These are phyloP conservation scores for Glyphotaelius pellucidus DNA, from an alignment of 2,888 invertebrate genomes.

Conservation along the genomic window DNA sequence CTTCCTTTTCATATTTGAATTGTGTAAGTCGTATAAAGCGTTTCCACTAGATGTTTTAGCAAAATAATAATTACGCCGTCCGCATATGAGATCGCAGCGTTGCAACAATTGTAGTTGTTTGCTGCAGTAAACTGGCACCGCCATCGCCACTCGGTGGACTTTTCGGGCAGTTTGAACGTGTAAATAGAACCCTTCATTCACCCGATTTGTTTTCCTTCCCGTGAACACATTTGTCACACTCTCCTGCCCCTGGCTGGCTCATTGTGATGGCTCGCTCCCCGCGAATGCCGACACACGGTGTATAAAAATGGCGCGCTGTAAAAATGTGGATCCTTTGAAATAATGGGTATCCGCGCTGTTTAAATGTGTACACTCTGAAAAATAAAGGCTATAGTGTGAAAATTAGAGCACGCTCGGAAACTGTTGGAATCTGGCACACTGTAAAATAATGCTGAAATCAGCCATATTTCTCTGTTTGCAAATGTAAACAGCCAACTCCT, in stretches of 20 bases:
- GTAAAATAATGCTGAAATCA: background rate
- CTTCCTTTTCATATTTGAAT: background rate
- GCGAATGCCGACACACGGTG: background rate
- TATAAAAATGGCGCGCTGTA: background rate
- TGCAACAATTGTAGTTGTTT: background rate
- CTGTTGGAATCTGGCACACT: background rate
- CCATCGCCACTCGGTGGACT: background rate
- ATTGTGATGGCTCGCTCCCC: background rate
- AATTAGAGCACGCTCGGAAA: background rate
- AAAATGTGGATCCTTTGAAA: background rate
- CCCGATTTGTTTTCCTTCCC: conserved; percentile 7
- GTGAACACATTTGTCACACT: conserved; percentile 14
- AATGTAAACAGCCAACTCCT: background rate
- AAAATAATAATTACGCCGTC: background rate
- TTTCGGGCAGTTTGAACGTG: background rate
- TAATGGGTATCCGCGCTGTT: background rate
- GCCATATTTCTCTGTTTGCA: background rate
- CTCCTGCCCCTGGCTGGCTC: background rate
- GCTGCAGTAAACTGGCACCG: background rate
- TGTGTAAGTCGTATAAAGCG: background rate
- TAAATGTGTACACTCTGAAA: background rate
- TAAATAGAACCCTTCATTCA: background rate
- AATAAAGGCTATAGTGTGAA: background rate
- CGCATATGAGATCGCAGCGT: background rate
- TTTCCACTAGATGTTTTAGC: background rate